A percentile compares a stretch with the other conserved stretches of the same genome.
Evolutionary conservation across 2,113 vertebrate genomes (phyloP).

Genomic region (Ramphastos sulfuratus): DNA sequence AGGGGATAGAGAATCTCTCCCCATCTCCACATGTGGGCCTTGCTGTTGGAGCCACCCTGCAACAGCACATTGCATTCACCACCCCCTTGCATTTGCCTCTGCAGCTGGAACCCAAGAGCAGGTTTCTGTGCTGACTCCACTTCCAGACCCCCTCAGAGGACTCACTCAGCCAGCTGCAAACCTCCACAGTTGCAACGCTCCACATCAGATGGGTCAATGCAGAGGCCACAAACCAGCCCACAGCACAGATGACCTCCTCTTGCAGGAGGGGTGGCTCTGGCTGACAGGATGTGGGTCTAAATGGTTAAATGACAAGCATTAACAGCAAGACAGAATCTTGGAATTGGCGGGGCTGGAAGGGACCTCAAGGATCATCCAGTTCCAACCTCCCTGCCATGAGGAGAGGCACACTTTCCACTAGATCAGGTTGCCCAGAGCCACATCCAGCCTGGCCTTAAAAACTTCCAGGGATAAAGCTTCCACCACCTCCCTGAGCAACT

Average conservation of each 20-base stretch:
- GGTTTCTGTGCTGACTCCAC: rapidly evolving
- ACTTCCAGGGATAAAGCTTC: no score
- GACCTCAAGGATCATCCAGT: no score
- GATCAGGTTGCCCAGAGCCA: no score
- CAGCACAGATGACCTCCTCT: neutral
- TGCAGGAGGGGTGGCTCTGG: neutral
- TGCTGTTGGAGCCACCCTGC: rapidly evolving
- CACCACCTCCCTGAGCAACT: no score
- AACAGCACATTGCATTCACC: rapidly evolving
- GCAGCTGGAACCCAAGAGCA: neutral
- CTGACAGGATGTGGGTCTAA: neutral
- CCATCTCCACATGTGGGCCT: rapidly evolving
- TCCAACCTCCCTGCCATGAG: no score
- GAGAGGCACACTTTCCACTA: no score
- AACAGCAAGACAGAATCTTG: neutral
- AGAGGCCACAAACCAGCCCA: neutral
- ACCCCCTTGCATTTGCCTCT: no score
- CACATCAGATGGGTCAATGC: rapidly evolving
- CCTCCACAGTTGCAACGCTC: no score
- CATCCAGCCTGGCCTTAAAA: no score
- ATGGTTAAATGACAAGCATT: no score
- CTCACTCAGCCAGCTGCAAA: neutral
- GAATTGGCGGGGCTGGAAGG: no score
- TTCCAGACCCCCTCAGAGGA: neutral
- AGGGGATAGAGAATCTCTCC: neutral